Evolutionary conservation across 2,113 vertebrate genomes (phyloP).

Genomic region (Dasyprocta punctata): DNA sequence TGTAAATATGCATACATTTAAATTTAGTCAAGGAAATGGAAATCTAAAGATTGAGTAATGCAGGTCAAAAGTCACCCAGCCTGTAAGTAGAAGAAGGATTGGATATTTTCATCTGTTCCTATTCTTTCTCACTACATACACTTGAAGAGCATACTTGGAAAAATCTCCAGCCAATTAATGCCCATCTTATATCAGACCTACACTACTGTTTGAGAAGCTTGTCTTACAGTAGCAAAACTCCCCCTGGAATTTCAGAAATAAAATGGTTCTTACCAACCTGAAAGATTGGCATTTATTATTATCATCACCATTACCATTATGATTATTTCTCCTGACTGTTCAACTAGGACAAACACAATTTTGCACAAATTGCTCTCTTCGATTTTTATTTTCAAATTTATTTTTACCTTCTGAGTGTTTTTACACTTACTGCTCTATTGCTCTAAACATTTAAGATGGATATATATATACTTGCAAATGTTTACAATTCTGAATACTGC

Average conservation of each 20-base stretch:
- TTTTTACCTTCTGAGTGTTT: background rate
- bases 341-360: background rate
- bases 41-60: background rate
- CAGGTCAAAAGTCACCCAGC: conserved; percentile 5
- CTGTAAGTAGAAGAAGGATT: background rate
- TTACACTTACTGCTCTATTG: background rate
- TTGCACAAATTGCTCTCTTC: background rate
- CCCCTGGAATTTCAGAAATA: background rate
- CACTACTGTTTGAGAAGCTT: background rate
- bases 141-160: background rate
- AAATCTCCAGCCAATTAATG: background rate
- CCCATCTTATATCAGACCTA: background rate
- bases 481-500: background rate
- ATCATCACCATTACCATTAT: too few species aligned
- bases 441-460: background rate
- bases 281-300: background rate
- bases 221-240: background rate
- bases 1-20: background rate
- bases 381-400: background rate
- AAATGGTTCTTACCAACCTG: background rate
- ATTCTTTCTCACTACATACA: background rate
- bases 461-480: background rate
- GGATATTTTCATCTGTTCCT: background rate
- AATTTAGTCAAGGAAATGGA: background rate
- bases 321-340: background rate